A percentile compares a stretch with the other conserved stretches of the same genome.
phyloP scores from a whole-genome alignment of 2,888 invertebrate genomes.

The Thalpophila matura region DNA sequence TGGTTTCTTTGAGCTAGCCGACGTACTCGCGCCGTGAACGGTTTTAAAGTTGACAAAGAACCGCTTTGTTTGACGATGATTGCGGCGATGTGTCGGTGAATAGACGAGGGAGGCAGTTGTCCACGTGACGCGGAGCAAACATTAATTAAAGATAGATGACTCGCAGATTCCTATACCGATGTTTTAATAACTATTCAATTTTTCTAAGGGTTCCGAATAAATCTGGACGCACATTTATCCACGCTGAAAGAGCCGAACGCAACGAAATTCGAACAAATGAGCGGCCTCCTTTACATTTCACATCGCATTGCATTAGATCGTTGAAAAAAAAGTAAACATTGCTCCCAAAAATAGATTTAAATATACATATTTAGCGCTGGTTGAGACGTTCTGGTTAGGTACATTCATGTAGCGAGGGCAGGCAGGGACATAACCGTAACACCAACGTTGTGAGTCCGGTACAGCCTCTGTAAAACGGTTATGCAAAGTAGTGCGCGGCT shows the following conservation, averaged over 20 bases:
- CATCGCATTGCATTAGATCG: not conserved
- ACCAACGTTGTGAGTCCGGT: slow-evolving; percentile 1
- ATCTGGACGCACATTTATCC: too few species aligned
- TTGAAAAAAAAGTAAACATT: not conserved
- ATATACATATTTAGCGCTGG: slow-evolving; percentile 1
- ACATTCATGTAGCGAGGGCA: not conserved
- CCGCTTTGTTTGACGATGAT: slow-evolving; percentile 40
- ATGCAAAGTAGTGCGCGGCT: slow-evolving; percentile 51
- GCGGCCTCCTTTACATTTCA: too few species aligned
- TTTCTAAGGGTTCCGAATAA: too few species aligned
- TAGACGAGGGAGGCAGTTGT: slow-evolving; percentile 4
- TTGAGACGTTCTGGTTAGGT: slow-evolving; percentile 9
- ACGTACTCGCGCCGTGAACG: slow-evolving; percentile 1
- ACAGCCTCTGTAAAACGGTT: slow-evolving; percentile 47
- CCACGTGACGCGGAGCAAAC: slow-evolving; percentile 1
- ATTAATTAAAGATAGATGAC: slow-evolving; percentile 40
- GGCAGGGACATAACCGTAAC: slow-evolving; percentile 37
- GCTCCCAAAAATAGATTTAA: not conserved
- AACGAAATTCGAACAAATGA: too few species aligned
- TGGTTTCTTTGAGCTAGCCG: slow-evolving; percentile 38
- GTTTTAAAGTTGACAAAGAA: slow-evolving; percentile 3
- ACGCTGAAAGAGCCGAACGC: too few species aligned
- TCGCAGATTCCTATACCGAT: slow-evolving; percentile 14
- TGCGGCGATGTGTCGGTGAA: slow-evolving; percentile 21
- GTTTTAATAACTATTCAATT: slow-evolving; percentile 21